Base-by-base conservation (phyloP, 2,797 vertebrate genomes). In the Propithecus perrieri region DNA sequence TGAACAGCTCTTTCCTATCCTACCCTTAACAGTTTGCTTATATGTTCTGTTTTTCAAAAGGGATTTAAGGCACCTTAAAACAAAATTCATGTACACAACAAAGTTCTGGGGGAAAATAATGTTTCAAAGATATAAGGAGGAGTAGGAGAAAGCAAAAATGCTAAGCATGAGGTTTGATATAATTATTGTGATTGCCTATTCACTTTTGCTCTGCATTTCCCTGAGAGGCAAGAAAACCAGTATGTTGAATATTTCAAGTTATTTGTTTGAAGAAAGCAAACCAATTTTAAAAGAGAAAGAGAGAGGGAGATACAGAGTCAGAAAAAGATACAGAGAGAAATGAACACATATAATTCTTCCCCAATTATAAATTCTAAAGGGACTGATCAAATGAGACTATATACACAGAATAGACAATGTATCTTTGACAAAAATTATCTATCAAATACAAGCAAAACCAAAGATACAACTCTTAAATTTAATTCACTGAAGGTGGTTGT, bases 11-110 rank as follows among this genome's bases (percentile, higher is more conserved):
- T 79, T 75, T 94, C 11, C 59, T 75, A 41, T 48, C 57, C 65
- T 80, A 20, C 8, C 26, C 55, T 53, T 89, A 65, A 55, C 4
- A 85, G 30, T 88, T 89, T 57, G 26, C 61, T 86, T 67, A 65
- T 35, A 86, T 18, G 89, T 83, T 85, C 55, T 91, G 26, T 26
- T 94, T 85, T 94, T 41, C 48, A 79, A 92, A 86, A 81, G 18
- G 30, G 30, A 87, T 92, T 88, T 90, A 94, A 94, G 65, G 2
- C 43, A 85, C 18, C 72, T 97, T 96, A 84, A 96, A 94, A 97
- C 83, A 92, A 94, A 85, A 75, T 57, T 15, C n/a, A 86, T 50
- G 35, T 57, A 50, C 71, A 94, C 69, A 96, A 72, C 38, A 86
- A 85, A 90, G 46, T 48, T 95, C 46, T 94, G 46, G 33, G 30